Base-by-base conservation (phyloP, 2,113 vertebrate genomes). In the Ctenodactylus gundi region DNA sequence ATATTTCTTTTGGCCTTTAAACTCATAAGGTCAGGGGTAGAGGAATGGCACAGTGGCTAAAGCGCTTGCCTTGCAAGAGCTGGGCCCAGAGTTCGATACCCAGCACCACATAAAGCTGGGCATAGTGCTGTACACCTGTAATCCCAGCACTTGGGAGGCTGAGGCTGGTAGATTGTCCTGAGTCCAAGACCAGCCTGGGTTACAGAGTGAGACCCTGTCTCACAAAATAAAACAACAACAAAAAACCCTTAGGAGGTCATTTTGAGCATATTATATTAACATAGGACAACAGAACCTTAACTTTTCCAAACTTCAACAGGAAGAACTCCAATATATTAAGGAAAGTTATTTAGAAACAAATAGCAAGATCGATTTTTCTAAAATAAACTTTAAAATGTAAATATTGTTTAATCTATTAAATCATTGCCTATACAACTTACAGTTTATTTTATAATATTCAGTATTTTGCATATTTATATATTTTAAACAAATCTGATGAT, bases 201-300 rank as follows among this genome's bases (percentile, higher is more conserved):
- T n/a, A n/a, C n/a, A n/a, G n/a, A n/a, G n/a, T n/a, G n/a, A n/a
- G n/a, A n/a, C n/a, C n/a, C n/a, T n/a, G n/a, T n/a, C n/a, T n/a
- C n/a, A n/a, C n/a, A n/a, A n/a, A n/a, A n/a, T n/a, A n/a, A n/a
- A n/a, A n/a, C n/a, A n/a, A n/a, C n/a, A n/a, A n/a, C n/a, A n/a
- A n/a, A n/a, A n/a, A n/a, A n/a, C n/a, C n/a, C n/a, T n/a, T n/a
- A n/a, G n/a, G n/a, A n/a, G n/a, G 91, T 96, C 91, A 77, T 98
- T 97, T 97, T 98, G 90, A 94, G 97, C 92, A 97, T 97, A 98
- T 98, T 98, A 96, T 98, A 93, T 64, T 92, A 94, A 97, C 96
- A 85, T 95, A 76, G 78, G 88, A 46, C 36, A 97, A 97, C 97
- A 98, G 97, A 97, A 98, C 96, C 97, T 76, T 95, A 97, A 97